Percentiles rank a stretch among this genome's conserved stretches.
Evolutionary conservation across 2,888 invertebrate species (phyloP).

Genomic region (Pomacea canaliculata): DNA sequence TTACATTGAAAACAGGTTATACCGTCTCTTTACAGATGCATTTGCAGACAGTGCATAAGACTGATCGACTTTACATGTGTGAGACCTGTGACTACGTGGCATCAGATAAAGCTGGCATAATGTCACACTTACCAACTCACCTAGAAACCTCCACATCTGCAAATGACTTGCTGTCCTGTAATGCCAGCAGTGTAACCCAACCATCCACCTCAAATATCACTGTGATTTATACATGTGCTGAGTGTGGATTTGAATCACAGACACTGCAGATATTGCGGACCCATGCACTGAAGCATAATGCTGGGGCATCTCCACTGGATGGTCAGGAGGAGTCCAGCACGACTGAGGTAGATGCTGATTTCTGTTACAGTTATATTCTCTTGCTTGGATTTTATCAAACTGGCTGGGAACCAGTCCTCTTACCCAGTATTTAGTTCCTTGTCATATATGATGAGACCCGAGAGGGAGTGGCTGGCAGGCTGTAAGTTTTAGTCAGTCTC

Average conservation of each 20-base stretch:
- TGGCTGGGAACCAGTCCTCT: too few species aligned
- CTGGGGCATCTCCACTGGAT: too few species aligned
- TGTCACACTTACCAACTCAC: slow-evolving; percentile 46
- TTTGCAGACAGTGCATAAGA: slow-evolving; percentile 50
- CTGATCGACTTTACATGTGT: slow-evolving; percentile 59
- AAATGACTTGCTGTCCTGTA: background rate
- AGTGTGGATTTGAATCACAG: slow-evolving; percentile 12
- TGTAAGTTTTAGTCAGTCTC: too few species aligned
- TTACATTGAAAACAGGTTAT: too few species aligned
- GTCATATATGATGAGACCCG: too few species aligned
- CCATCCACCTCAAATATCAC: background rate
- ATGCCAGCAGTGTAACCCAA: background rate
- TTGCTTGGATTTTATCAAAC: too few species aligned
- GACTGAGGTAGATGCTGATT: too few species aligned
- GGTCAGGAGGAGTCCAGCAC: too few species aligned
- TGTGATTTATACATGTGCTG: slow-evolving; percentile 6
- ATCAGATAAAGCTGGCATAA: slow-evolving; percentile 46
- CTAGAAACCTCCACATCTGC: slow-evolving; percentile 7
- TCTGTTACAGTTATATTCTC: too few species aligned
- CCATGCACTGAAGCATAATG: too few species aligned
- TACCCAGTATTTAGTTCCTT: too few species aligned
- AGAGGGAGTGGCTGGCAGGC: too few species aligned
- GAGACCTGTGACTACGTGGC: slow-evolving; percentile 59
- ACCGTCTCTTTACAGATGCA: slow-evolving; percentile 40
- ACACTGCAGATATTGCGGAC: background rate